phyloP scores from a whole-genome alignment of 2,113 vertebrate genomes.

The Clarias batrachus region DNA sequence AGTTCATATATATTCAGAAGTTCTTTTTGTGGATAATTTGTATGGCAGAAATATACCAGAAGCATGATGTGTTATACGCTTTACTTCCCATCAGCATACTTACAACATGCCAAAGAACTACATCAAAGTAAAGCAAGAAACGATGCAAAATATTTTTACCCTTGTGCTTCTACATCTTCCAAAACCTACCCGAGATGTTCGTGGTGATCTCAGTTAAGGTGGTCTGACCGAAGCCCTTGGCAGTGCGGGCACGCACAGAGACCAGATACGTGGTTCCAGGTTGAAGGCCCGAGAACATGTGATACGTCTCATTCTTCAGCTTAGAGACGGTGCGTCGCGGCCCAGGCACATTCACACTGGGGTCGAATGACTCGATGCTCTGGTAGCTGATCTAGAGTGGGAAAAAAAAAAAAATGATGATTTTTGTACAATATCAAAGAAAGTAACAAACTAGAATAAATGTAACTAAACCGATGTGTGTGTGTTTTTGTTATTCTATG shows the following conservation, averaged over 20 bases:
- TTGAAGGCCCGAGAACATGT: conserved; percentile 92
- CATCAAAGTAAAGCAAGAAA: background rate
- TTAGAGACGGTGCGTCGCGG: conserved; percentile 90
- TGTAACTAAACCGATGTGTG: background rate
- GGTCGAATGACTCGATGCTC: conserved; percentile 92
- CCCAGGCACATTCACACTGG: conserved; percentile 85
- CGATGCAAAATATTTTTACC: background rate
- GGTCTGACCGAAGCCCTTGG: conserved; percentile 91
- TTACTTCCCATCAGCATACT: background rate
- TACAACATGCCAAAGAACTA: background rate
- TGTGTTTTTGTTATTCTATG: background rate
- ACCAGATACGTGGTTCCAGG: conserved; percentile 95
- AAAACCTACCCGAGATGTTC: conserved; percentile 87
- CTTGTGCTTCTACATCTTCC: background rate
- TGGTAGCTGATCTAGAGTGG: conserved; percentile 89
- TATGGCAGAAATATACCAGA: background rate
- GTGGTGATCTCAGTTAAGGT: conserved; percentile 94
- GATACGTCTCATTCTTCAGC: conserved; percentile 92
- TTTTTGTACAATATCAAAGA: background rate
- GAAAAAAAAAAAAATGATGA: background rate
- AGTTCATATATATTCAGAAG: too few species aligned
- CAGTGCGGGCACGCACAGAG: conserved; percentile 86
- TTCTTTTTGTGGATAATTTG: background rate
- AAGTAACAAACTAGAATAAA: background rate
- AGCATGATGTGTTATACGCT: background rate